Percentiles rank a stretch among this genome's conserved stretches.
Conservation (phyloP, 2,888 invertebrate species). For the Drosophila gaucha region DNA sequence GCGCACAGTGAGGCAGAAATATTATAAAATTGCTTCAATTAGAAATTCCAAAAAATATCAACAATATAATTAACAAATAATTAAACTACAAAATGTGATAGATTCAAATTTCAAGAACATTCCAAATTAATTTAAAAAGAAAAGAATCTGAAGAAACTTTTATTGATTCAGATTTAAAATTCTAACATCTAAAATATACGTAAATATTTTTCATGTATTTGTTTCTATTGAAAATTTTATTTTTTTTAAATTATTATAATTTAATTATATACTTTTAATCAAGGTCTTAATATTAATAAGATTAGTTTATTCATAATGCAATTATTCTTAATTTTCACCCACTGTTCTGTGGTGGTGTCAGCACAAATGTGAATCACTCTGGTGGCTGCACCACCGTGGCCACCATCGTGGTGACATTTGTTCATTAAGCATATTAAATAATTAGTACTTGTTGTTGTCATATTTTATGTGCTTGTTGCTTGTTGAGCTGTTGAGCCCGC, state of each 20-base stretch:
- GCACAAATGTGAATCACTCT: constrained; percentile 38
- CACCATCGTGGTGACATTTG: constrained; percentile 71
- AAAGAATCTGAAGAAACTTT: no score
- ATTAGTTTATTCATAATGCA: background rate
- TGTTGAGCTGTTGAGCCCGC: constrained; percentile 48
- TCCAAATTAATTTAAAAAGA: no score
- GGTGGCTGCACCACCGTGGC: constrained; percentile 41
- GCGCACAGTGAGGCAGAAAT: constrained; percentile 45
- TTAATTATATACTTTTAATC: background rate
- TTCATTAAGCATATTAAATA: constrained; percentile 78
- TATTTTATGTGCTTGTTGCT: constrained; percentile 66
- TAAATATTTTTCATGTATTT: no score
- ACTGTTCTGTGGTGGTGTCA: no score
- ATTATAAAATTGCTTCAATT: background rate
- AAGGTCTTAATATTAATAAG: background rate
- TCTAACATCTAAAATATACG: no score
- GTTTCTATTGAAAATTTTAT: no score
- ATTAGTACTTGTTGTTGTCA: constrained; percentile 74
- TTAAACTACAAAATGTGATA: background rate
- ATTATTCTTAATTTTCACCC: background rate
- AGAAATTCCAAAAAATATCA: background rate
- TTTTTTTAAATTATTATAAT: background rate
- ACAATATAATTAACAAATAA: background rate
- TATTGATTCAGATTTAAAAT: no score
- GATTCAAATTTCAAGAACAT: no score